These are phyloP conservation scores for Vidua chalybeata DNA, from an alignment of 2,113 vertebrate species.

Conservation along the genomic window DNA sequence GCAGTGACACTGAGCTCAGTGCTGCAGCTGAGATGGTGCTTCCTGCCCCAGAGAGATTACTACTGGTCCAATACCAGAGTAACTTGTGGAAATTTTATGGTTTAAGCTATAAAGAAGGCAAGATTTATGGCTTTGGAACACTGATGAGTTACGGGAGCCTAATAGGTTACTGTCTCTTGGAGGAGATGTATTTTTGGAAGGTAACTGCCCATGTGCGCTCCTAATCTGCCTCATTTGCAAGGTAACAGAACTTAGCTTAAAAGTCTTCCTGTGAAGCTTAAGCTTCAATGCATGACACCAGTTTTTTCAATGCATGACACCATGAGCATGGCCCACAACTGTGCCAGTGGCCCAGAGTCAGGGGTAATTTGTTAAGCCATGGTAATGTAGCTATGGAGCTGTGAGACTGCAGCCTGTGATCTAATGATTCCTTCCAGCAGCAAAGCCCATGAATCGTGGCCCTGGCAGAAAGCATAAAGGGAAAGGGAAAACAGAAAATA, in stretches of 20 bases:
- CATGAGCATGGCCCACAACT: not conserved
- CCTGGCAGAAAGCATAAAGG: rapidly evolving
- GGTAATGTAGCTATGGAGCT: not conserved
- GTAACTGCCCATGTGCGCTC: not conserved
- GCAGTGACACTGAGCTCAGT: not conserved
- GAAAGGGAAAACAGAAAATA: not conserved
- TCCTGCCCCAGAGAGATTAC: not conserved
- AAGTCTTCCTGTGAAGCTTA: not conserved
- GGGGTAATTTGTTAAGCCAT: not conserved
- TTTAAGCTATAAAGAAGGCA: not conserved
- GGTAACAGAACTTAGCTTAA: not conserved
- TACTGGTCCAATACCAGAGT: not conserved
- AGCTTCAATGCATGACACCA: not conserved
- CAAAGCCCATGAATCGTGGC: not conserved
- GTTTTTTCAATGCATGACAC: not conserved
- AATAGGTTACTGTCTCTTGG: not conserved
- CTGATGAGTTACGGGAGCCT: not conserved
- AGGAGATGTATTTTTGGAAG: not conserved
- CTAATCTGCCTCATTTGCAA: not conserved
- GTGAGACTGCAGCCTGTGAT: not conserved
- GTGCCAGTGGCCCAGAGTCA: not conserved
- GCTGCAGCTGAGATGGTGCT: not conserved
- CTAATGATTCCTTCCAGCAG: not conserved
- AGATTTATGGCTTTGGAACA: not conserved
- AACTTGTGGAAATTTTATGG: not conserved